These are phyloP conservation scores for Trissoscelio sp. DNA, from an alignment of 2,888 invertebrate genomes.

Conservation along the genomic window DNA sequence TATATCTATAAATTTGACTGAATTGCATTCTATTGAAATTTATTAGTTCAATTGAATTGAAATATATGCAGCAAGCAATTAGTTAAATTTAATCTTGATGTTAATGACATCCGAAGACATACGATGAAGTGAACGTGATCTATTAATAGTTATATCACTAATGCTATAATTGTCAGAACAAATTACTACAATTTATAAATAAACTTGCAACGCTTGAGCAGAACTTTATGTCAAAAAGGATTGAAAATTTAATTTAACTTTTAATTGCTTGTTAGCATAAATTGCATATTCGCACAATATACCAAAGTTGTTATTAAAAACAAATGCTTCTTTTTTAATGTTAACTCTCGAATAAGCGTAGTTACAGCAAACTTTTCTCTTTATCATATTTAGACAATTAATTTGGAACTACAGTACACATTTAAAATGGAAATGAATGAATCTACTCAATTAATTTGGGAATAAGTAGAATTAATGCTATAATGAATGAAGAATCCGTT, in stretches of 20 bases:
- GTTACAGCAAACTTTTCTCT: background rate
- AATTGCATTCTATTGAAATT: too few relatives aligned
- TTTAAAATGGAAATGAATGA: background rate
- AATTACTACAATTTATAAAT: slow-evolving; percentile 30
- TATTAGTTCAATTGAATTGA: too few relatives aligned
- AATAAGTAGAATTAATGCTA: background rate
- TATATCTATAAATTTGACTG: too few relatives aligned
- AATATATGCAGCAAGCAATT: too few relatives aligned
- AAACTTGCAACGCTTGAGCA: slow-evolving; percentile 12
- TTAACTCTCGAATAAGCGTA: background rate
- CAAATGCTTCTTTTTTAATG: background rate
- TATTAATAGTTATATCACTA: slow-evolving; percentile 26
- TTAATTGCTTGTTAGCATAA: background rate
- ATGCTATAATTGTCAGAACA: slow-evolving; percentile 30
- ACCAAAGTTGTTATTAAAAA: background rate
- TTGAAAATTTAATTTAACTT: background rate
- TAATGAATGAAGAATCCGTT: too few relatives aligned
- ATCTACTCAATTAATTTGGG: too few relatives aligned
- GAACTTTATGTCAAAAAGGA: slow-evolving; percentile 8
- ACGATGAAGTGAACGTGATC: background rate
- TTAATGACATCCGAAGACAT: slow-evolving; percentile 17
- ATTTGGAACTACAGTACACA: too few relatives aligned
- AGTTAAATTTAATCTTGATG: background rate
- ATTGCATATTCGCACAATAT: background rate
- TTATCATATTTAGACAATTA: too few relatives aligned